Base-by-base conservation (phyloP, 2,113 vertebrate genomes). In the Oreochromis spilurus region DNA sequence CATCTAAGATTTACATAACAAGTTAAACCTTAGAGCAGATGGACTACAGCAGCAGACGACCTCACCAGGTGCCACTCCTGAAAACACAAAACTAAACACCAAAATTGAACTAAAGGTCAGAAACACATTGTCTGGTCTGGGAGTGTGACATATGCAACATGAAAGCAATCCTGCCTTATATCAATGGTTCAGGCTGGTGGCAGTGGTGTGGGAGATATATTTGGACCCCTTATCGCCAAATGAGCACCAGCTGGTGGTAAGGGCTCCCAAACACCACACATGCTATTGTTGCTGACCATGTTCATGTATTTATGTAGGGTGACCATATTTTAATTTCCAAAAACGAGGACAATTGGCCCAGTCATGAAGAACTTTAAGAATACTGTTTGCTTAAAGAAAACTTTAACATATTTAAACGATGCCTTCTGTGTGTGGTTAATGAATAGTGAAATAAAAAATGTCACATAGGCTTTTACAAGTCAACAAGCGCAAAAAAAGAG, bases 321-420 rank as follows among this genome's bases (percentile, higher is more conserved):
- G 29, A 62, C 29, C 31, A 36, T 36, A 62, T 62, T 62, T 62
- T 62, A 0, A 62, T 36, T 62, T 62, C 58, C 58, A 4, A 62
- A 62, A 29, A 62, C 34, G 31, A 62, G 5, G 58, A 62, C 58
- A 62, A 9, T 62, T 36, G 31, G 31, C 31, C 16, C 31, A 62
- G 29, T 62, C 29, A 62, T 16, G 0, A 62, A 36, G 0, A 62
- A 62, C 58, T 62, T 62, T 62, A 36, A 62, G 9, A 19, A 34
- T 11, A 62, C 58, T 2, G 29, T 62, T 62, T 34, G 5, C 58
- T 62, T 62, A 62, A 62, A 0, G 16, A 62, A 19, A 62, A 36
- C 29, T 11, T 62, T 62, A 62, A 62, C 29, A 62, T 62, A 36
- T 36, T 62, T 36, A 62, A 62, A 62, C 0, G 0, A 19, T 19